Evolutionary conservation across 2,113 vertebrate species (phyloP), one percentile per base, ranked within the genome.

Genomic region (Forbesichthys papilliferus): DNA sequence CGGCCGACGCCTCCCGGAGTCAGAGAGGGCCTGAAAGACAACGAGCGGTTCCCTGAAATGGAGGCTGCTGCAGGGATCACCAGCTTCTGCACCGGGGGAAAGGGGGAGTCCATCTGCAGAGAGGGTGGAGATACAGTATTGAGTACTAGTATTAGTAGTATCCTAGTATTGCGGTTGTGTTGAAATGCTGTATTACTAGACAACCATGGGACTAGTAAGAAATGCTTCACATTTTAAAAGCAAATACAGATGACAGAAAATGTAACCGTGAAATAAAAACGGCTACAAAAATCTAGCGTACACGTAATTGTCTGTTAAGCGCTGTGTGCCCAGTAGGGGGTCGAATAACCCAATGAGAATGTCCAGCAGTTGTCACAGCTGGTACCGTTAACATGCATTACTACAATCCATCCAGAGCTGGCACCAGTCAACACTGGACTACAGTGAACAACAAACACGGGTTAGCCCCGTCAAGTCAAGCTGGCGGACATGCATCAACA

Each of bases 1-100:
- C 89, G 81, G 91, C 81, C 91, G 68, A 88, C 74, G 78, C 91
- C 88, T 78, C 93, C 86, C 33, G 95, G 92, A 62, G 93, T 94
- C 60, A 98, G 86, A 69, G 95, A 96, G 0, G 97, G 95, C 84
- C 95, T 95, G 88, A 97, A 96, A 87, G 96, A 96, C 36, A 94
- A 88, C 0, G 92, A 93, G 64, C 92, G 90, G 88, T 91, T 94
- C 80, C 85, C 69, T 67, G 93, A 89, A 71, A 93, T 83, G 12
- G 93, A 85, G 68, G 93, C 77, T 60, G 89, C 76, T 75, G 93
- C 86, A 64, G 97, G 96, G 69, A 94, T 93, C 84, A 96, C 75
- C 3, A 98, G 90, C 84, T 93, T 96, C 91, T 96, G 94, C 66
- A 96, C 94, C 12, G 98, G 97, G 36, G 97, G 97, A 70, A 91